These are phyloP conservation scores for Psococerastis gibbosa DNA, from an alignment of 2,888 invertebrate species.

Conservation along the genomic window DNA sequence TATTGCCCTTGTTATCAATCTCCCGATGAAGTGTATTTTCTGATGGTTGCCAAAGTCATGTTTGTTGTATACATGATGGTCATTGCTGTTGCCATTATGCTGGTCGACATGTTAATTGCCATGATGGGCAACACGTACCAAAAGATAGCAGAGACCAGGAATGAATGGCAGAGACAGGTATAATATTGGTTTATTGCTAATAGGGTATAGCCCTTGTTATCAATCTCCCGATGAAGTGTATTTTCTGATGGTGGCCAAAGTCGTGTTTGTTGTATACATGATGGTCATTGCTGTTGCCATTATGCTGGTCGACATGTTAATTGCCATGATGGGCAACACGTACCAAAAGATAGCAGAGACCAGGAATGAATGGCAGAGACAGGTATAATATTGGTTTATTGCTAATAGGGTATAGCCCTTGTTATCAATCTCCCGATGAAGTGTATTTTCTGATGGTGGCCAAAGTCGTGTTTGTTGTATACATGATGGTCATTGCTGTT, in stretches of 20 bases:
- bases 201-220: no score
- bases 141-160: conserved; percentile 89
- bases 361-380: conserved; percentile 92
- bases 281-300: conserved; percentile 91
- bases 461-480: conserved; percentile 88
- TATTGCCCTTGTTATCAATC: no score
- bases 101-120: conserved; percentile 96
- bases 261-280: conserved; percentile 93
- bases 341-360: conserved; percentile 96
- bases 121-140: conserved; percentile 99
- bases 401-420: no score
- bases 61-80: conserved; percentile 96
- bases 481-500: conserved; percentile 95
- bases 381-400: no score
- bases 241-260: conserved; percentile 75
- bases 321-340: conserved; percentile 99
- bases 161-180: conserved; percentile 91
- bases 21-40: no score
- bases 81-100: conserved; percentile 83
- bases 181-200: no score
- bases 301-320: conserved; percentile 90
- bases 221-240: no score
- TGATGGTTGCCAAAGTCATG: conserved; percentile 72
- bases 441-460: no score
- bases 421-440: no score